Percentiles rank a stretch among this genome's conserved stretches.
phyloP scores from a whole-genome alignment of 2,113 vertebrate species.

The Triplophysa siluroides region DNA sequence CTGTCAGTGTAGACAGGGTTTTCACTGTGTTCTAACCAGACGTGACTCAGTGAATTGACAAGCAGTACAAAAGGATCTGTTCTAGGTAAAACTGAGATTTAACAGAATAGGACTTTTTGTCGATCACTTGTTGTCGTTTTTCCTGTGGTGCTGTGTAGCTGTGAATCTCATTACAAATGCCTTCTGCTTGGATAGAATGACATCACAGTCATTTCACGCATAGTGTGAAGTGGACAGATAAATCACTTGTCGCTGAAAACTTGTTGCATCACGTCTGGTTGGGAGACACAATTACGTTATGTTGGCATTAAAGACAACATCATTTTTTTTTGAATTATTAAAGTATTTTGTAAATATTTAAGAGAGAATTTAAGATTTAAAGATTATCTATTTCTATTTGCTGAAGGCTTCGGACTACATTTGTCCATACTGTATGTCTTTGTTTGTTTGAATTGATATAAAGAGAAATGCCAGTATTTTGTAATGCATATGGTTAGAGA shows the following conservation, averaged over 20 bases:
- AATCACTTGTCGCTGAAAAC: neutral
- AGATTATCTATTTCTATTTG: neutral
- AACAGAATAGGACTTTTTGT: too few relatives aligned
- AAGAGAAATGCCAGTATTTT: slow-evolving; percentile 37
- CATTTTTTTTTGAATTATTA: neutral
- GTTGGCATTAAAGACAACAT: neutral
- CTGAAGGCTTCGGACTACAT: slow-evolving; percentile 12
- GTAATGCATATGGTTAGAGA: neutral
- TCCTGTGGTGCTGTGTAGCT: too few relatives aligned
- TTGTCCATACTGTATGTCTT: neutral
- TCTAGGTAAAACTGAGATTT: too few relatives aligned
- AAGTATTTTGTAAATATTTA: slow-evolving; percentile 28
- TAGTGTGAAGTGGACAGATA: neutral
- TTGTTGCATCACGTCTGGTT: neutral
- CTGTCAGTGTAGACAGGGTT: neutral
- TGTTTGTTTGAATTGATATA: slow-evolving; percentile 33
- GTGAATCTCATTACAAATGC: too few relatives aligned
- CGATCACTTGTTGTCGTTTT: neutral
- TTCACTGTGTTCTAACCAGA: neutral
- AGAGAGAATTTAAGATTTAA: neutral
- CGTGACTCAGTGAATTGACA: neutral
- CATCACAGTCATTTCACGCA: neutral
- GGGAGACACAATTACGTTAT: neutral
- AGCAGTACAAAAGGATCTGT: too few relatives aligned
- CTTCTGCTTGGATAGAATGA: too few relatives aligned